Evolutionary conservation across 1,140 invertebrate genomes (phyloP).

Genomic region (Drosophila nannoptera): DNA sequence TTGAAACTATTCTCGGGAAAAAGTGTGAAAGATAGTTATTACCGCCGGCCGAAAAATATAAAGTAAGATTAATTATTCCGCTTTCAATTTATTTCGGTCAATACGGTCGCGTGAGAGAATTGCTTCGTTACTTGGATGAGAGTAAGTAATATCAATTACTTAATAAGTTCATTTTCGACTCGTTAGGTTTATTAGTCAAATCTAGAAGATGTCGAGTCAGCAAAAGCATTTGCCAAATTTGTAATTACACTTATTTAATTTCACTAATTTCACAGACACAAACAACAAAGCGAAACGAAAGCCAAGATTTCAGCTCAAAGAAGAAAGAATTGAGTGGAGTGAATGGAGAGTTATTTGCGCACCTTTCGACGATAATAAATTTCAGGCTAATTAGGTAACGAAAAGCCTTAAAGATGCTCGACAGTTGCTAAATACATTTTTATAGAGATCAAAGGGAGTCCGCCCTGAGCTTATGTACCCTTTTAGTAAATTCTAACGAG

Average conservation of each 20-base stretch:
- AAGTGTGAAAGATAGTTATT: slow-evolving; percentile 65
- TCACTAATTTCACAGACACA: slow-evolving; percentile 44
- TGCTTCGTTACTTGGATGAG: too few species aligned
- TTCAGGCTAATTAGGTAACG: slow-evolving; percentile 46
- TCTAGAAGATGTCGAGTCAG: slow-evolving; percentile 21
- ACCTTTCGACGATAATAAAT: slow-evolving; percentile 45
- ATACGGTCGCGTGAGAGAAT: not conserved
- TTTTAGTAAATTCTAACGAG: slow-evolving; percentile 45
- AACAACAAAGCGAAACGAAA: slow-evolving; percentile 18
- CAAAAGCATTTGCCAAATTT: not conserved
- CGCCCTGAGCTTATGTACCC: slow-evolving; percentile 6
- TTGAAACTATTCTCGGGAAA: slow-evolving; percentile 48
- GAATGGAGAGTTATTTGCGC: slow-evolving; percentile 37
- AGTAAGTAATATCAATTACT: slow-evolving; percentile 19
- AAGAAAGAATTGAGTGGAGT: not conserved
- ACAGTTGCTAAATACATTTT: slow-evolving; percentile 3
- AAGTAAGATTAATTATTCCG: slow-evolving; percentile 67
- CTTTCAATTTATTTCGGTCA: not conserved
- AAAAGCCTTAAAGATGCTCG: slow-evolving; percentile 4
- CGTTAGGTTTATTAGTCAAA: slow-evolving; percentile 21
- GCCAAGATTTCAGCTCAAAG: not conserved
- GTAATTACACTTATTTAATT: slow-evolving; percentile 40
- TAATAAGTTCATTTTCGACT: slow-evolving; percentile 31
- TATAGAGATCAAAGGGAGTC: slow-evolving; percentile 31
- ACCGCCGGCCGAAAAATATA: slow-evolving; percentile 37